A percentile compares a stretch with the other conserved stretches of the same genome.
Evolutionary conservation across 2,113 vertebrate species (phyloP).

Genomic region (Stomatorhinus ivindoensis): DNA sequence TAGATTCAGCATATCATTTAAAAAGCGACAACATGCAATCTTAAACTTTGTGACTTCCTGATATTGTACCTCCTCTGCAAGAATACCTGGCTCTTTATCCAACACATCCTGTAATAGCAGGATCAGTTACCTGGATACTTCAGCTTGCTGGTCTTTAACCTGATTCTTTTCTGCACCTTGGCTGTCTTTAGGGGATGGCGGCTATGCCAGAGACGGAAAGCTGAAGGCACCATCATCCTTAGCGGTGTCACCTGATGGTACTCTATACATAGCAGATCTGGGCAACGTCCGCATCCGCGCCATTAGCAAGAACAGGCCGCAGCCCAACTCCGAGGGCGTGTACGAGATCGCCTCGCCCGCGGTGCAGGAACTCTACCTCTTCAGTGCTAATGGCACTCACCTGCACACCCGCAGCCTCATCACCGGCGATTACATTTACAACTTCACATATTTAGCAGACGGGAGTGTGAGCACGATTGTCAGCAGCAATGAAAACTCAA

Average conservation of each 20-base stretch:
- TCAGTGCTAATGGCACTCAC: slow-evolving; percentile 85
- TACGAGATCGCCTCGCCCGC: slow-evolving; percentile 87
- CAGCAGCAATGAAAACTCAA: slow-evolving; percentile 67
- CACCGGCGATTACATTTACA: slow-evolving; percentile 85
- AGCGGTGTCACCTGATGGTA: slow-evolving; percentile 83
- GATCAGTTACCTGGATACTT: background rate
- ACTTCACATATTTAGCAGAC: slow-evolving; percentile 81
- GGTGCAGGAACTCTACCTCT: slow-evolving; percentile 91
- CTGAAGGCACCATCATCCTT: slow-evolving; percentile 90
- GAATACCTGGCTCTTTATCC: background rate
- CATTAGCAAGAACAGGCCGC: slow-evolving; percentile 78
- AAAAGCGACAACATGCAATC: background rate
- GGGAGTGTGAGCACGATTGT: slow-evolving; percentile 66
- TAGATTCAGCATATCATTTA: background rate
- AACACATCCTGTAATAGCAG: background rate
- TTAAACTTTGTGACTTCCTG: background rate
- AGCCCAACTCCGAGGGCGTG: slow-evolving; percentile 63
- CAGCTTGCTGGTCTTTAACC: background rate
- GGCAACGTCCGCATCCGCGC: slow-evolving; percentile 89
- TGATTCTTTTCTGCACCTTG: background rate
- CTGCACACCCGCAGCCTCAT: slow-evolving; percentile 87
- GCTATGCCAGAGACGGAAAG: slow-evolving; percentile 87
- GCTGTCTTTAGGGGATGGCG: slow-evolving; percentile 73
- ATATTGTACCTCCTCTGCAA: background rate
- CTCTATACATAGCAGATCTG: slow-evolving; percentile 85